Conservation (phyloP, 2,797 vertebrate genomes). For the Trachops cirrhosus region DNA sequence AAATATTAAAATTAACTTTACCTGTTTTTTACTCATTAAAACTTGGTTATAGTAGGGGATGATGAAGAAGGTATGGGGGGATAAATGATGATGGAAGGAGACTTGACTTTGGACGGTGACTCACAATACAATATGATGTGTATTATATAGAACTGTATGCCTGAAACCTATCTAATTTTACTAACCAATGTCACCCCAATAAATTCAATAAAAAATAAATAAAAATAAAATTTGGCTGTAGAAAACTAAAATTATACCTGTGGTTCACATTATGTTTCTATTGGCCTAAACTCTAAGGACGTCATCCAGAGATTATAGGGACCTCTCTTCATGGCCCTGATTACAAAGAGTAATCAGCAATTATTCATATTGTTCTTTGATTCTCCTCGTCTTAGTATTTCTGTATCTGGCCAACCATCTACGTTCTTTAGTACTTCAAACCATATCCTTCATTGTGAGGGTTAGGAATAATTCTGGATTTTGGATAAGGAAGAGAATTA, state of each 20-base stretch:
- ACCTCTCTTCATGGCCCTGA: neutral
- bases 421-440: neutral
- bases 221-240: neutral
- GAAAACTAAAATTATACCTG: neutral
- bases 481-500: neutral
- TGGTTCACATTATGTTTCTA: neutral
- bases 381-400: neutral
- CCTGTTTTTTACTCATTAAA: neutral
- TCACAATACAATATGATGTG: neutral
- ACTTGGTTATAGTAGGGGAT: neutral
- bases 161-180: neutral
- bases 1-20: neutral
- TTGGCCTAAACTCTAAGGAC: neutral
- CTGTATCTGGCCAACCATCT: neutral
- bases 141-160: neutral
- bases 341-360: neutral
- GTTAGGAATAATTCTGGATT: neutral
- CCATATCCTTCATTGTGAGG: neutral
- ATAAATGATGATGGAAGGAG: neutral
- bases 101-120: neutral
- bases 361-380: neutral
- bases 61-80: neutral
- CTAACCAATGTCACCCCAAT: neutral
- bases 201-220: neutral
- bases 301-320: neutral